Conservation (phyloP, 2,888 invertebrate species). For the Xanthostigma xanthostigma region DNA sequence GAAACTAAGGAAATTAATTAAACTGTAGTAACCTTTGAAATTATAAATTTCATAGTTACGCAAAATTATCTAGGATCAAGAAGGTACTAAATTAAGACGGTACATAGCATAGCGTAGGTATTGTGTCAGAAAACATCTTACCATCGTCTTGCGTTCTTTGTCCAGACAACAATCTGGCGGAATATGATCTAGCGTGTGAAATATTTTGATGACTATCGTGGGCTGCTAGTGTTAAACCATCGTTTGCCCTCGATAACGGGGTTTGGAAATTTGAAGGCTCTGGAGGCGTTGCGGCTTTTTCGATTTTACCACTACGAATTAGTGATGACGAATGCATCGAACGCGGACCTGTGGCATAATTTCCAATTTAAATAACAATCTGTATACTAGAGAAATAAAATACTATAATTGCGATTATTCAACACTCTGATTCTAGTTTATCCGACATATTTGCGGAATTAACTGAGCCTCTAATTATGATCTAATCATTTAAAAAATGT, state of each 20-base stretch:
- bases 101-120: too few species aligned
- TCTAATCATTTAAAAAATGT: too few species aligned
- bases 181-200: conserved; percentile 1
- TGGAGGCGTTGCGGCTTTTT: conserved; percentile 24
- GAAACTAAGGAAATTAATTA: conserved; percentile 10
- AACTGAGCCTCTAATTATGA: too few species aligned
- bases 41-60: neutral
- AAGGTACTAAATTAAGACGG: too few species aligned
- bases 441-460: too few species aligned
- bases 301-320: conserved; percentile 22
- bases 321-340: conserved; percentile 26
- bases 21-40: too few species aligned
- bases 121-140: neutral
- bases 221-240: conserved; percentile 1
- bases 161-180: neutral
- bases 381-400: neutral
- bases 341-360: conserved; percentile 23
- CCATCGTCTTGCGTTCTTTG: conserved; percentile 2
- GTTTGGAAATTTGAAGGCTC: conserved; percentile 6
- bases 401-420: too few species aligned
- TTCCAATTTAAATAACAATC: conserved; percentile 2
- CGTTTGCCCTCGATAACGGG: conserved; percentile 1
- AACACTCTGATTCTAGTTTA: too few species aligned
- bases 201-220: conserved; percentile 3
- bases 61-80: neutral